These are phyloP conservation scores for Drosophila ficusphila DNA, from an alignment of 1,140 invertebrate species.

Conservation along the genomic window DNA sequence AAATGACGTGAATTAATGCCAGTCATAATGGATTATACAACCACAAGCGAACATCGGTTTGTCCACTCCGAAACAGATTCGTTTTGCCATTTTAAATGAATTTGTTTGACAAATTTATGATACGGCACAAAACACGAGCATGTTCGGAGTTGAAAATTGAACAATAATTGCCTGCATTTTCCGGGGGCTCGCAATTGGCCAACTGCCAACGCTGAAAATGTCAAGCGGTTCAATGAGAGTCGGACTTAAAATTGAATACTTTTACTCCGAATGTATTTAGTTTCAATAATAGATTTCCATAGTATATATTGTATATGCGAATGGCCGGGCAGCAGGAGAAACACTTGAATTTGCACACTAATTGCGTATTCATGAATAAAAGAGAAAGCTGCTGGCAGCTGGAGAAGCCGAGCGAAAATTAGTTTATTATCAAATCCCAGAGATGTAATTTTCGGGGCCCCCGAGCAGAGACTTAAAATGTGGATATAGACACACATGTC, in stretches of 20 bases:
- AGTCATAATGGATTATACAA: neutral
- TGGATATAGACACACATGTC: constrained; percentile 2
- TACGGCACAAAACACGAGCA: constrained; percentile 30
- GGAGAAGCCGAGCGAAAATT: constrained; percentile 52
- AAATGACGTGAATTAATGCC: neutral
- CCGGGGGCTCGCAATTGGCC: constrained; percentile 47
- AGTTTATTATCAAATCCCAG: constrained; percentile 77
- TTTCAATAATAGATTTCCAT: constrained; percentile 67
- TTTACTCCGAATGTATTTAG: constrained; percentile 62
- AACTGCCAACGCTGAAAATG: constrained; percentile 42
- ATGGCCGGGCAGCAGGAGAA: constrained; percentile 48
- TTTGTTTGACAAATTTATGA: constrained; percentile 35
- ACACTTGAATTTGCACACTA: constrained; percentile 76
- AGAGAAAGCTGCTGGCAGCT: constrained; percentile 36
- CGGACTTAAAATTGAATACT: constrained; percentile 63
- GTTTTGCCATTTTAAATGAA: constrained; percentile 2
- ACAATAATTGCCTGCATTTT: constrained; percentile 50
- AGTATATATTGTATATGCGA: constrained; percentile 32
- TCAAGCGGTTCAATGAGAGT: constrained; percentile 22
- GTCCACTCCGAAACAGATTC: neutral
- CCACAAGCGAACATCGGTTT: neutral
- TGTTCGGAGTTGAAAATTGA: constrained; percentile 32
- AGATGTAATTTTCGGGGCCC: constrained; percentile 69
- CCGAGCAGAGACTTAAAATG: constrained; percentile 41
- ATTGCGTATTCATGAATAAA: constrained; percentile 81